Conservation (phyloP, 2,797 vertebrate species). For the Leuciscus waleckii region DNA sequence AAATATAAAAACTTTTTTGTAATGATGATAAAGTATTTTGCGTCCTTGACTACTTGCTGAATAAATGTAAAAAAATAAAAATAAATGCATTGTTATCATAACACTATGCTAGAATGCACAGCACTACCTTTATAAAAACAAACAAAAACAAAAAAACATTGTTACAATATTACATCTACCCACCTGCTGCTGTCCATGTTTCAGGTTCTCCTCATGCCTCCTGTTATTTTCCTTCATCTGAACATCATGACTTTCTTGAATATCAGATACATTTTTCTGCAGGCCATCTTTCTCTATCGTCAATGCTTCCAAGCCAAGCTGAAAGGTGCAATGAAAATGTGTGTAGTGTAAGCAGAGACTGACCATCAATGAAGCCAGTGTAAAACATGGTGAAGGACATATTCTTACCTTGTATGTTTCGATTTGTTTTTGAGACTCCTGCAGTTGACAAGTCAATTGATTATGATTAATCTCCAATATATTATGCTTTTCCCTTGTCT, state of each 20-base stretch:
- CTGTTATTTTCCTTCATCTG: slow-evolving; percentile 62
- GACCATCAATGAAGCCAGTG: background rate
- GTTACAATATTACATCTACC: background rate
- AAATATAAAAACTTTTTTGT: too few species aligned
- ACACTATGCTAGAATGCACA: background rate
- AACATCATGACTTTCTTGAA: slow-evolving; percentile 63
- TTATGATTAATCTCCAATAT: slow-evolving; percentile 65
- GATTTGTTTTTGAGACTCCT: slow-evolving; percentile 56
- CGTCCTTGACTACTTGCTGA: too few species aligned
- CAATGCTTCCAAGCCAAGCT: slow-evolving; percentile 63
- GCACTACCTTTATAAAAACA: too few species aligned
- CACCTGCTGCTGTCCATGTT: slow-evolving; percentile 61
- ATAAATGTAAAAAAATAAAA: too few species aligned
- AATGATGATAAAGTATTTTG: too few species aligned
- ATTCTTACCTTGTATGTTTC: slow-evolving; percentile 63
- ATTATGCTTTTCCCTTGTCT: slow-evolving; percentile 60
- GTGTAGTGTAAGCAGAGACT: background rate
- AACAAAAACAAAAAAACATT: background rate
- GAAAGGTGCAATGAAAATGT: slow-evolving; percentile 33
- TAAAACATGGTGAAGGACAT: background rate
- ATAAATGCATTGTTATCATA: background rate
- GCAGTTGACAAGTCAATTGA: slow-evolving; percentile 67
- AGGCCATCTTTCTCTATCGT: slow-evolving; percentile 69
- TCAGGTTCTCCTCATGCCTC: slow-evolving; percentile 60
- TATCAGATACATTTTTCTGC: slow-evolving; percentile 59